A percentile compares a stretch with the other conserved stretches of the same genome.
These are phyloP conservation scores for Myrmecobius fasciatus DNA, from an alignment of 2,113 vertebrate genomes.

Conservation along the genomic window DNA sequence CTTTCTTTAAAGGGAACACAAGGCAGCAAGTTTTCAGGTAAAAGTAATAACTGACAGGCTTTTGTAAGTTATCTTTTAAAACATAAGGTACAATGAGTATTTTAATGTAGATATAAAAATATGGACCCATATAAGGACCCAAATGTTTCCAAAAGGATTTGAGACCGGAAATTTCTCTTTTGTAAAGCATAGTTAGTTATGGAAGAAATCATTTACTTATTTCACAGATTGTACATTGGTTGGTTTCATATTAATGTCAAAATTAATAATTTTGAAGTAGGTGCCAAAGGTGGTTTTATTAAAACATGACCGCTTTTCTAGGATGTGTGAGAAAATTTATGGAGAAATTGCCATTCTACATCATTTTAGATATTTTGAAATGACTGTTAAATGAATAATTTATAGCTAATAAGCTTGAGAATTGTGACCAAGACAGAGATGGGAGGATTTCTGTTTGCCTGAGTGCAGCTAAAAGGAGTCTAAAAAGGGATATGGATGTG, in stretches of 20 bases:
- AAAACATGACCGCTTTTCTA: background rate
- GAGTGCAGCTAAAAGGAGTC: background rate
- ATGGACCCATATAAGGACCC: background rate
- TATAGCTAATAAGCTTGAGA: background rate
- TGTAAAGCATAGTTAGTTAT: rapidly evolving
- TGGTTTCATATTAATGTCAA: rapidly evolving
- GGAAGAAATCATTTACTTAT: background rate
- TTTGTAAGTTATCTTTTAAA: background rate
- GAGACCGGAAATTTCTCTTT: background rate
- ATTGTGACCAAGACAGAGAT: background rate
- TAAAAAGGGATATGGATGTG: background rate
- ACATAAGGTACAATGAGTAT: background rate
- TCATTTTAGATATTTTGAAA: background rate
- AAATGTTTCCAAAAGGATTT: background rate
- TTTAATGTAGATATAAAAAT: background rate
- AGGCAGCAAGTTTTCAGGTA: background rate
- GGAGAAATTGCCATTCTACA: background rate
- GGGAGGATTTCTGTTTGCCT: background rate
- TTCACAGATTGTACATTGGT: background rate
- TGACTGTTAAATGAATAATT: background rate
- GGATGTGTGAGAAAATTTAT: background rate
- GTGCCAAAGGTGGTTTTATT: background rate
- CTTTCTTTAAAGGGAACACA: background rate
- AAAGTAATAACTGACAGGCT: background rate
- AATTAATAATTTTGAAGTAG: background rate